Conservation (phyloP, 2,888 invertebrate species). For the Drosophila atripex region DNA sequence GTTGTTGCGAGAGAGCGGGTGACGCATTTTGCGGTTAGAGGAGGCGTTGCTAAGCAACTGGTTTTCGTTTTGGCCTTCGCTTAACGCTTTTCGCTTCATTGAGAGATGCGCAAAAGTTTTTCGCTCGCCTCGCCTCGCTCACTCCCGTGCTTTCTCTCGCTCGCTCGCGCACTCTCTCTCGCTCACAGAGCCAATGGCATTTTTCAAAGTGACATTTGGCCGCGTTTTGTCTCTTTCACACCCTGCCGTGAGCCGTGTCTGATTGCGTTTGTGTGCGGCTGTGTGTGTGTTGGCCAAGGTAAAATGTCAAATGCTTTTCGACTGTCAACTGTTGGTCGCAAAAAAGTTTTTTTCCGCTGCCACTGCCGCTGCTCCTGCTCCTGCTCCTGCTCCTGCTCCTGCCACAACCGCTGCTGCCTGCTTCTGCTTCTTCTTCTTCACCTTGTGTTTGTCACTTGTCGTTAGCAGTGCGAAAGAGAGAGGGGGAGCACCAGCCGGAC, state of each 20-base stretch:
- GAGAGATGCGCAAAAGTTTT: conserved; percentile 45
- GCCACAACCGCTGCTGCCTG: conserved; percentile 1
- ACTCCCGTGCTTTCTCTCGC: conserved; percentile 36
- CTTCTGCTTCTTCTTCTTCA: conserved; percentile 26
- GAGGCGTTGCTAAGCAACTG: conserved; percentile 84
- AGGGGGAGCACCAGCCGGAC: conserved; percentile 5
- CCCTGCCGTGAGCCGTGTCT: conserved; percentile 37
- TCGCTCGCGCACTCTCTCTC: conserved; percentile 28
- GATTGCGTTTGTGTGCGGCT: conserved; percentile 16
- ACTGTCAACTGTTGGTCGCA: conserved; percentile 79
- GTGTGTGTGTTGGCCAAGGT: conserved; percentile 67
- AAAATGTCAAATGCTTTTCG: conserved; percentile 82
- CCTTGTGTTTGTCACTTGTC: conserved; percentile 53
- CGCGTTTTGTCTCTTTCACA: conserved; percentile 72
- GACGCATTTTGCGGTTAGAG: conserved; percentile 74
- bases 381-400: conserved; percentile 10
- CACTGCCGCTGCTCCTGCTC: conserved; percentile 21
- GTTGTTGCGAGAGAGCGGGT: conserved; percentile 15
- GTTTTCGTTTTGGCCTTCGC: conserved; percentile 63
- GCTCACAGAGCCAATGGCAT: conserved; percentile 80
- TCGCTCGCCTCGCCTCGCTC: conserved; percentile 31
- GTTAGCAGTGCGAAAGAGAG: conserved; percentile 42
- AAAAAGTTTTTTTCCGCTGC: conserved; percentile 29
- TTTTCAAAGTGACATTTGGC: conserved; percentile 83
- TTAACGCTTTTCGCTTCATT: conserved; percentile 41